Conservation (phyloP, 2,888 invertebrate genomes). For the Autographa gamma region DNA sequence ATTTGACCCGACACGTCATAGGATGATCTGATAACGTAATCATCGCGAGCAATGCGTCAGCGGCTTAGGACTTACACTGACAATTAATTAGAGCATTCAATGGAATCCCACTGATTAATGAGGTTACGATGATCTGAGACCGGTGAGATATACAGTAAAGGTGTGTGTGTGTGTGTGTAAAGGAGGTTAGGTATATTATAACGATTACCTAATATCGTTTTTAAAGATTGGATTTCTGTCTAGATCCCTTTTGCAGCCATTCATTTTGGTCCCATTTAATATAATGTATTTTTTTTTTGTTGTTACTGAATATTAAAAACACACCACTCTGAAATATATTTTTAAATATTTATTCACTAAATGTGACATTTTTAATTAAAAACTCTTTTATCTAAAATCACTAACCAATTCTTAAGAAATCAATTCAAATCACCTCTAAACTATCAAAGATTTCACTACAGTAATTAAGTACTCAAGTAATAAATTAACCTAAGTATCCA, state of each 20-base stretch:
- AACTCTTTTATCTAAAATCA: no score
- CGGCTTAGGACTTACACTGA: background rate
- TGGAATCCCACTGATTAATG: background rate
- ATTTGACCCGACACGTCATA: slow-evolving; percentile 25
- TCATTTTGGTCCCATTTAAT: no score
- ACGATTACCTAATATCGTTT: background rate
- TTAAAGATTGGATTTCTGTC: background rate
- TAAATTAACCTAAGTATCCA: background rate
- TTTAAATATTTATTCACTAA: background rate
- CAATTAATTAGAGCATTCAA: background rate
- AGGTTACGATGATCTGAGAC: background rate
- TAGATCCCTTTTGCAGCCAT: no score
- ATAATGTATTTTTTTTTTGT: no score
- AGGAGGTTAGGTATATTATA: background rate
- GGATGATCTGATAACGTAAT: slow-evolving; percentile 1
- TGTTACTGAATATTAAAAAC: no score
- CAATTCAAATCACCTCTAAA: background rate
- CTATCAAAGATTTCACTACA: background rate
- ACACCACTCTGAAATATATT: no score
- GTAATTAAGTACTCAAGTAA: background rate
- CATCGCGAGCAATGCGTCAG: background rate
- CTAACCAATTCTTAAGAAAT: no score
- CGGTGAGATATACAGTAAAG: background rate
- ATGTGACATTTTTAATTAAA: no score
- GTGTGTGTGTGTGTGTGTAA: no score